A percentile compares a stretch with the other conserved stretches of the same genome.
These are phyloP conservation scores for Bicyclus anynana DNA, from an alignment of 1,140 invertebrate species.

Conservation along the genomic window DNA sequence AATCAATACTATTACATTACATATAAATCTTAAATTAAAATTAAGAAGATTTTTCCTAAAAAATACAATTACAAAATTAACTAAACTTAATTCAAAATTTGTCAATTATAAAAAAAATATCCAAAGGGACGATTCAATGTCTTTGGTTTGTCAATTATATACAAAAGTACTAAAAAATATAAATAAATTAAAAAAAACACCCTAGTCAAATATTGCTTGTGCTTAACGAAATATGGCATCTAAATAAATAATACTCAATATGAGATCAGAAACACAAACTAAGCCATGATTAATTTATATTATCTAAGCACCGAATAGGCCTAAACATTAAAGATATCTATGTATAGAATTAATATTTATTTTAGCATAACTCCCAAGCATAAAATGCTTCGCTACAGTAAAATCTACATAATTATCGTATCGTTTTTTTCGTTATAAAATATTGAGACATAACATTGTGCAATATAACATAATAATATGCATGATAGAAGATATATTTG, in stretches of 20 bases:
- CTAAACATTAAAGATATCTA: constrained; percentile 36
- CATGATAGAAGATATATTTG: constrained; percentile 63
- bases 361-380: constrained; percentile 31
- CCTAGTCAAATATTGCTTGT: constrained; percentile 57
- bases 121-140: constrained; percentile 55
- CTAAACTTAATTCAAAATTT: constrained; percentile 27
- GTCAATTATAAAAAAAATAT: constrained; percentile 41
- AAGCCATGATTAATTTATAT: constrained; percentile 43
- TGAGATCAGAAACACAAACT: constrained; percentile 72
- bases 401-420: constrained; percentile 34
- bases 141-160: constrained; percentile 73
- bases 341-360: constrained; percentile 32
- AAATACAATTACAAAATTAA: constrained; percentile 18
- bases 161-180: constrained; percentile 48
- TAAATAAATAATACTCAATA: constrained; percentile 74
- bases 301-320: constrained; percentile 59
- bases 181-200: constrained; percentile 42
- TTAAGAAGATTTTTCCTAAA: constrained; percentile 21
- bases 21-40: background rate
- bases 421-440: constrained; percentile 56
- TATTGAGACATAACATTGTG: constrained; percentile 74
- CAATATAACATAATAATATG: constrained; percentile 62
- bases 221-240: constrained; percentile 67
- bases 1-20: background rate
- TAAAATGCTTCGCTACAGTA: constrained; percentile 34